Evolutionary conservation across 2,797 vertebrate genomes (phyloP), one percentile per base, ranked within the genome.

Genomic region (Sebastes minor): DNA sequence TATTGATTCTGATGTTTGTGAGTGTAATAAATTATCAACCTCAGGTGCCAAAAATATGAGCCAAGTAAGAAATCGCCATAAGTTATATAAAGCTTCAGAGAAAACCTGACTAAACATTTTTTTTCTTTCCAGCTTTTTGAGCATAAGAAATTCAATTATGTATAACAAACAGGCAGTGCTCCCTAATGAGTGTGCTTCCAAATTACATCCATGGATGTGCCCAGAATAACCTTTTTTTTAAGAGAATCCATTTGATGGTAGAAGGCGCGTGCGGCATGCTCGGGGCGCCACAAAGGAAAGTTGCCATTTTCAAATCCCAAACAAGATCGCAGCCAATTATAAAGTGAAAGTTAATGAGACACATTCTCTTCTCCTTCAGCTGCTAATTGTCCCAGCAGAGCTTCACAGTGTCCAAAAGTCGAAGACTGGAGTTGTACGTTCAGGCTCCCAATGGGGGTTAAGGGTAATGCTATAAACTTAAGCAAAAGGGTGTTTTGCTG

Each of bases 241-340:
- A 68, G 30, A 73, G 52, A 81, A 73, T 69, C 55, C n/a, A 27
- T 70, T 82, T 76, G 84, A 80, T 66, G 32, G 71, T n/a, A 2
- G 28, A 67, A 66, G 67, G 23, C 22, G 8, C 1, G 2, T 6
- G 53, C 1, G 3, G 53, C 2, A 7, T 46, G 33, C 28, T 2
- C n/a, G 10, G 62, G 55, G 11, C 13, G 27, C 25, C 68, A 27
- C 57, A 62, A 73, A 84, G 68, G 35, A 78, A 75, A 64, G 68
- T 23, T 76, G 49, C 74, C 69, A 60, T 84, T 86, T 81, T 81
- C 65, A 70, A 87, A 84, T 83, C 63, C 80, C 71, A 70, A 84
- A 86, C 75, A 86, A 73, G 68, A 87, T 62, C 57, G 42, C 52
- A 81, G 74, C 79, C 89, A 90, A 87, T 91, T 91, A 89, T 69